A percentile compares a stretch with the other conserved stretches of the same genome.
phyloP scores from a whole-genome alignment of 2,113 vertebrate species.

The human (Homo sapiens) region DNA sequence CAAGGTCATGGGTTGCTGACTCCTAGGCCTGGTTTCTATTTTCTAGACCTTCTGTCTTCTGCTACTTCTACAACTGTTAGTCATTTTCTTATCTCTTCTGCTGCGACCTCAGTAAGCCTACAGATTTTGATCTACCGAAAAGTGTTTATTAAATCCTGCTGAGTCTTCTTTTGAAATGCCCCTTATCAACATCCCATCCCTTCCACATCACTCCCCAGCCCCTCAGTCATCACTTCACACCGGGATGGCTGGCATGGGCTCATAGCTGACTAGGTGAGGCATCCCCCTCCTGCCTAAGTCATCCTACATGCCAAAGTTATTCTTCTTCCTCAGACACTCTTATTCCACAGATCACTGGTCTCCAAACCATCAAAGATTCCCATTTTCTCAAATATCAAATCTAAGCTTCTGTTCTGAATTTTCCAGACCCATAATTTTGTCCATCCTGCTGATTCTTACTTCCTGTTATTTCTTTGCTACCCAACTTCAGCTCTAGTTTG shows the following conservation, averaged over 20 bases:
- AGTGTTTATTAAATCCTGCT: conserved; percentile 78
- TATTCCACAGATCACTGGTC: neutral
- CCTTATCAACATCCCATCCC: conserved; percentile 42
- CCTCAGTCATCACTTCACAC: conserved; percentile 64
- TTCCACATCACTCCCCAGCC: neutral
- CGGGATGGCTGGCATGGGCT: conserved; percentile 33
- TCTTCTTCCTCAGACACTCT: conserved; percentile 15
- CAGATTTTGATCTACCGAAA: conserved; percentile 74
- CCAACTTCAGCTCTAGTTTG: neutral
- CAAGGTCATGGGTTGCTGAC: conserved; percentile 54
- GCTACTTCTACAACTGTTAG: conserved; percentile 60
- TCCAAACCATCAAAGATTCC: neutral
- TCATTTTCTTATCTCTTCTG: conserved; percentile 76
- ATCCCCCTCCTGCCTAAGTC: neutral
- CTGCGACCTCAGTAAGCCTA: conserved; percentile 48
- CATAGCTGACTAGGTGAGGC: neutral
- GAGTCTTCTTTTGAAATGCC: conserved; percentile 73
- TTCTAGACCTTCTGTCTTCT: conserved; percentile 56
- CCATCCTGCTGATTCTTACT: neutral
- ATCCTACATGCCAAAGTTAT: neutral
- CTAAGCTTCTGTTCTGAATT: neutral
- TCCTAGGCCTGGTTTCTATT: conserved; percentile 71
- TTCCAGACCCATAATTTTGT: neutral
- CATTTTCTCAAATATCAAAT: conserved; percentile 29
- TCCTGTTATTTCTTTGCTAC: neutral